These are phyloP conservation scores for Strigops habroptila DNA, from an alignment of 2,113 vertebrate species.

Conservation along the genomic window DNA sequence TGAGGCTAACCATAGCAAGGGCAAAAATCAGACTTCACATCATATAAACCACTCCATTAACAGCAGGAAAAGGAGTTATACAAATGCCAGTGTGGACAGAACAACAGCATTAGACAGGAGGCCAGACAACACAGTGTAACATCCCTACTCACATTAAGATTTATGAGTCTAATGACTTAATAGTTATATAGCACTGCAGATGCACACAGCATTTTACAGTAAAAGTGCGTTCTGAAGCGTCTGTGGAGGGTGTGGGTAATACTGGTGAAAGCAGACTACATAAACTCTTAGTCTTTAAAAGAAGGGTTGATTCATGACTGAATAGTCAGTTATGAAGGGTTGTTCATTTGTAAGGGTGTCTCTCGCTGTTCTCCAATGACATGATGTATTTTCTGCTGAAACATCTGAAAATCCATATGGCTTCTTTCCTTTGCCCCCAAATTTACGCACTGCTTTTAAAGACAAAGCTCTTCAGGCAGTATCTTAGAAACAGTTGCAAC, in stretches of 20 bases:
- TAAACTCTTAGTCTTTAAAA: not conserved
- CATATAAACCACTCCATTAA: not conserved
- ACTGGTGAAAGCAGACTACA: not conserved
- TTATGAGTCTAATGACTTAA: not conserved
- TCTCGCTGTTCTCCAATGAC: not conserved
- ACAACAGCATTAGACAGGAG: not conserved
- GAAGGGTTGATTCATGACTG: not conserved
- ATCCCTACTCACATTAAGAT: not conserved
- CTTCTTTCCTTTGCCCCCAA: not conserved
- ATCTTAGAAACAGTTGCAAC: not conserved
- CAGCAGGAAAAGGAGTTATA: not conserved
- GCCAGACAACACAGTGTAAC: not conserved
- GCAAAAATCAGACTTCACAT: not conserved
- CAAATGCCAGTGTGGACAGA: not conserved
- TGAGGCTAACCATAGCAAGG: conserved; percentile 78
- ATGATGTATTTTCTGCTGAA: not conserved
- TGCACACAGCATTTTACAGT: not conserved
- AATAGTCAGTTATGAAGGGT: not conserved
- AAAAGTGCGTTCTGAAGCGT: not conserved
- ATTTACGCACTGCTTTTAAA: not conserved
- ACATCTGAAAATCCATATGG: not conserved
- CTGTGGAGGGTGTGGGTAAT: not conserved
- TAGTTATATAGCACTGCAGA: not conserved
- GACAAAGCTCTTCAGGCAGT: not conserved
- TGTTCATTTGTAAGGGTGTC: not conserved